Base-by-base conservation (phyloP, 2,113 vertebrate genomes). In the Machaerirhynchus nigripectus region DNA sequence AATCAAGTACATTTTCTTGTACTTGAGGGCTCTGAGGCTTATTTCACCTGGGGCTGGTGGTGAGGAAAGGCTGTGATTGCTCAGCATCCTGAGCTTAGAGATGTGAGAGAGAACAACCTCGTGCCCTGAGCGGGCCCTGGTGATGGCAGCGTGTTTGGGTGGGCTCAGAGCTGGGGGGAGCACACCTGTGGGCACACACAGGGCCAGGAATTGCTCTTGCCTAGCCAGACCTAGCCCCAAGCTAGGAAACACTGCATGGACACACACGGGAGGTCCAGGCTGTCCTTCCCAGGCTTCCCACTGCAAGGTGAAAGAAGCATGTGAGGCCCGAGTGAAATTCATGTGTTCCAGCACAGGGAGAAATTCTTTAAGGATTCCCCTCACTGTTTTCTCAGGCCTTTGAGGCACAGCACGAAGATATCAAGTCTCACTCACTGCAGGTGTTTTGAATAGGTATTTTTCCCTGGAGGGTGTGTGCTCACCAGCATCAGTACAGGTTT, bases 171-270 rank as follows among this genome's bases (percentile, higher is more conserved):
- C 28, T 71, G 23, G 44, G 42, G 39, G 64, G 39, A 31, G 28
- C 12, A 8, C 49, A 6, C 27, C 13, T 4, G 37, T 1, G 4
- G 10, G 39, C 57, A 12, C 15, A 2, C 56, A 23, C 19, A 55
- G 23, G 3, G n/a, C 16, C 67, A 30, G 33, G 3, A 31, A 12
- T n/a, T 4, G 3, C 46, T 10, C 35, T 7, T 13, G 35, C 19
- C 77, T 15, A 7, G 40, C 27, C 47, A 61, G 18, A 40, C 14
- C 15, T 10, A 24, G 8, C n/a, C 46, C 35, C 74, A 26, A 0
- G 6, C 22, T 2, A 22, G 37, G 13, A 37, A 20, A 30, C 3
- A 1, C 0, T 4, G 18, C 6, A 3, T 1, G 26, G 9, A 17
- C 70, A 59, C 59, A 6, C n/a, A 12, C 59, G 52, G 2, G 63